Conservation (phyloP, 30 jellyfish, hydroid and myxozoan genomes). For the Mastigias papua region DNA sequence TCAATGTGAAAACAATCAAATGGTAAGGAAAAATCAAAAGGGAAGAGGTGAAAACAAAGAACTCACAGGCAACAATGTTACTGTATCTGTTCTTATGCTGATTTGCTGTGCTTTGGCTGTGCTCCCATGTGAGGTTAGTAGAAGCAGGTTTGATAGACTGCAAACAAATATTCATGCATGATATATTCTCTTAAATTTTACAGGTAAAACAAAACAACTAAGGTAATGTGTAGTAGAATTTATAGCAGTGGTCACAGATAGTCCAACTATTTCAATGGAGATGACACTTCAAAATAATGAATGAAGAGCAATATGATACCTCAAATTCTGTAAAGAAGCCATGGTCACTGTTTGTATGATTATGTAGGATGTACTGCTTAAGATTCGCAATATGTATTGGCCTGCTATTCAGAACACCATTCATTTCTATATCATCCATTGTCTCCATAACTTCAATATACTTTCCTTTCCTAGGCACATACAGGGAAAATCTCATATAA, state of each 20-base stretch:
- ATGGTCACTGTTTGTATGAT: constrained; percentile 97
- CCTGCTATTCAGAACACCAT: constrained; percentile 63
- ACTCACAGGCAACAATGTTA: constrained; percentile 97
- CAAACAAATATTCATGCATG: not conserved
- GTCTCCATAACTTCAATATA: constrained; percentile 77
- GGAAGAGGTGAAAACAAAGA: not conserved
- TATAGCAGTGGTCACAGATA: no score
- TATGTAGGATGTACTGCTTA: constrained; percentile 82
- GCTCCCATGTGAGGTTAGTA: constrained; percentile 88
- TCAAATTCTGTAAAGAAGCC: constrained; percentile 96
- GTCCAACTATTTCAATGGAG: not conserved
- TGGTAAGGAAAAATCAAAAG: not conserved
- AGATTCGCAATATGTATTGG: constrained; percentile 79
- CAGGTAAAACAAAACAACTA: no score
- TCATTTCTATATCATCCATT: constrained; percentile 81
- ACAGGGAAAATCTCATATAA: not conserved
- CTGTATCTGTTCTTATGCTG: constrained; percentile 94
- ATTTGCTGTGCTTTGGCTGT: constrained; percentile 86
- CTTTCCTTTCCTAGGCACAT: constrained; percentile 37
- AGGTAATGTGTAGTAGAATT: no score
- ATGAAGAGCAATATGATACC: no score
- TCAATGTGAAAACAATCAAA: no score
- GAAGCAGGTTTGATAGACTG: constrained; percentile 82
- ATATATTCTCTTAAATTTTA: no score
- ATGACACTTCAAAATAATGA: not conserved